A percentile compares a stretch with the other conserved stretches of the same genome.
Evolutionary conservation across 2,113 vertebrate species (phyloP).

Genomic region (Cyanistes caeruleus): DNA sequence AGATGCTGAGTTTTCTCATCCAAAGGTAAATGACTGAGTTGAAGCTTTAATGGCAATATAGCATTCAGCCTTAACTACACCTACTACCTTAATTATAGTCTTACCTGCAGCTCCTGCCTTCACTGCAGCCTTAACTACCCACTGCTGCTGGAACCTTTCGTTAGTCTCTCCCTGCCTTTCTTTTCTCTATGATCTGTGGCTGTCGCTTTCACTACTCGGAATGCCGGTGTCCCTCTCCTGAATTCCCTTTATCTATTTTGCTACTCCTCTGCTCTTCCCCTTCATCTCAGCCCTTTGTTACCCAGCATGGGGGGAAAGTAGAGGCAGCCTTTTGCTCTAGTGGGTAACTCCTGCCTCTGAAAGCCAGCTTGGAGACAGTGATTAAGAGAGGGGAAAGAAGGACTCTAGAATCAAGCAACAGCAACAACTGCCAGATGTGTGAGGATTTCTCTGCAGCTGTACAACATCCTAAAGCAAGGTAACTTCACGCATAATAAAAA

Average conservation of each 20-base stretch:
- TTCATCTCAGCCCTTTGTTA: constrained; percentile 19
- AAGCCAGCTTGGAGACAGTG: background rate
- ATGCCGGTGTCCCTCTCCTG: background rate
- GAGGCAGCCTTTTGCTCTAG: background rate
- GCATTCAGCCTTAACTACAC: background rate
- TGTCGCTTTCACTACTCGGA: background rate
- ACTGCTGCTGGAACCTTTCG: background rate
- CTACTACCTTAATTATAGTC: background rate
- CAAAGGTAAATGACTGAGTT: background rate
- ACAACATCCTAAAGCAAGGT: background rate
- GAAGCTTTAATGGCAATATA: background rate
- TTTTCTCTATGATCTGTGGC: background rate
- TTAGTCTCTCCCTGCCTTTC: background rate
- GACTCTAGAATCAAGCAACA: background rate
- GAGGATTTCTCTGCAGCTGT: background rate
- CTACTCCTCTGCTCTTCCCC: background rate
- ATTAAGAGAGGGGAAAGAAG: background rate
- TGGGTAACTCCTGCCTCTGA: background rate
- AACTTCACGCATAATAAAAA: background rate
- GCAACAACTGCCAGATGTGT: background rate
- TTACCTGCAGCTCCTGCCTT: background rate
- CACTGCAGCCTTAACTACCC: background rate
- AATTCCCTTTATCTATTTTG: background rate
- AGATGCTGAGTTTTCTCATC: background rate
- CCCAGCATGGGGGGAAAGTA: background rate